Evolutionary conservation across 2,113 vertebrate genomes (phyloP).

Genomic region (Azemiops feae): DNA sequence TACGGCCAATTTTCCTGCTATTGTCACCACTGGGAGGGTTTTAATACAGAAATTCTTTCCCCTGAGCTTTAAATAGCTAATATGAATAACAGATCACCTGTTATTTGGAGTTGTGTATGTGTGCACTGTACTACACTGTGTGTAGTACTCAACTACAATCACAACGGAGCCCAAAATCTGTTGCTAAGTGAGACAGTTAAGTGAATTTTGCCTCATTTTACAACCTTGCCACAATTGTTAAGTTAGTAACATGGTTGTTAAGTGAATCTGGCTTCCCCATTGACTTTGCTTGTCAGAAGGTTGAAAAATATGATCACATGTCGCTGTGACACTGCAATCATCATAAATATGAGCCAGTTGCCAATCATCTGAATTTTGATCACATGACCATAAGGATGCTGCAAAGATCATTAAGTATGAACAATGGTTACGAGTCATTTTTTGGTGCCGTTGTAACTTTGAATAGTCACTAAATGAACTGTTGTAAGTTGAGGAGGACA

Average conservation of each 20-base stretch:
- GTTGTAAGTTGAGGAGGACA: neutral
- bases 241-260: too few relatives aligned
- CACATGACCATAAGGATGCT: neutral
- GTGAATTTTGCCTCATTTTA: too few relatives aligned
- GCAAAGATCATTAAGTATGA: neutral
- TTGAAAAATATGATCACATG: neutral
- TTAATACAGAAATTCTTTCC: neutral
- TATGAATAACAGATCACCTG: neutral
- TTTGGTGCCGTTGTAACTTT: neutral
- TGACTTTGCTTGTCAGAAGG: too few relatives aligned
- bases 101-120: neutral
- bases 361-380: neutral
- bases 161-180: neutral
- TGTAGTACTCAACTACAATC: neutral
- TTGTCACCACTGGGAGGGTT: neutral
- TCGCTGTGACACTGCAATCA: too few relatives aligned
- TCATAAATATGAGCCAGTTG: neutral
- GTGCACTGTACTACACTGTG: too few relatives aligned
- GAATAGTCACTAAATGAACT: neutral
- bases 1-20: neutral
- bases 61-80: neutral
- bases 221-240: too few relatives aligned
- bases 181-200: too few relatives aligned
- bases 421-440: neutral
- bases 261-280: too few relatives aligned